Evolutionary conservation across 2,797 vertebrate genomes (phyloP), one percentile per base, ranked within the genome.

Genomic region (Ctenochaetus hawaiiensis): DNA sequence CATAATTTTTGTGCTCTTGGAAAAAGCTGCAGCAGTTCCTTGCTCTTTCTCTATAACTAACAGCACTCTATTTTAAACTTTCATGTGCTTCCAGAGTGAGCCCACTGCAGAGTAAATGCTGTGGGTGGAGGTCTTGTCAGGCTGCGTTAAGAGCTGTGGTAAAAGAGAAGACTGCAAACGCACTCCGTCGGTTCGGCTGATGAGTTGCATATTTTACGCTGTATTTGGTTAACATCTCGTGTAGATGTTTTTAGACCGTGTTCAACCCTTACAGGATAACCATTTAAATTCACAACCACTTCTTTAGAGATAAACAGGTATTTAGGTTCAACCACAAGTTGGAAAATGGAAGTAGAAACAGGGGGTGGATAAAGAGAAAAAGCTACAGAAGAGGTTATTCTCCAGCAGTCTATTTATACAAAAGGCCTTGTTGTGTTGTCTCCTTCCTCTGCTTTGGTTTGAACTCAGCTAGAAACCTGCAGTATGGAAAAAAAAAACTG

Each of bases 41-140:
- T 67, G 74, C 66, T 80, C 45, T 82, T 72, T 76, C 60, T 84
- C 64, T 72, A 66, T 53, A 83, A 83, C 78, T 77, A 89, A 85
- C 77, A 77, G 79, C 76, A 74, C 75, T 86, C 59, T 60, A 73
- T 91, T 88, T 92, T 87, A 89, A 89, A 92, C 52, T 85, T 88
- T 87, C 43, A 90, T 91, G 86, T 66, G 77, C 77, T 89, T 86
- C 73, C 73, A 87, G 82, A 77, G 75, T 51, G 51, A 83, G 69
- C 87, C 81, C 23, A 69, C 80, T 67, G 80, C 58, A 63, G 60
- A 72, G 82, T 78, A 83, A 88, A 90, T 69, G 84, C 66, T 84
- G 71, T 86, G 82, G 80, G 76, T 81, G 71, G 84, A 79, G 77
- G 67, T 79, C 66, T 79, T 90, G 85, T 89, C 84, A 81, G 62